Base-by-base conservation (phyloP, 2,113 vertebrate genomes). In the Aphelocoma coerulescens region DNA sequence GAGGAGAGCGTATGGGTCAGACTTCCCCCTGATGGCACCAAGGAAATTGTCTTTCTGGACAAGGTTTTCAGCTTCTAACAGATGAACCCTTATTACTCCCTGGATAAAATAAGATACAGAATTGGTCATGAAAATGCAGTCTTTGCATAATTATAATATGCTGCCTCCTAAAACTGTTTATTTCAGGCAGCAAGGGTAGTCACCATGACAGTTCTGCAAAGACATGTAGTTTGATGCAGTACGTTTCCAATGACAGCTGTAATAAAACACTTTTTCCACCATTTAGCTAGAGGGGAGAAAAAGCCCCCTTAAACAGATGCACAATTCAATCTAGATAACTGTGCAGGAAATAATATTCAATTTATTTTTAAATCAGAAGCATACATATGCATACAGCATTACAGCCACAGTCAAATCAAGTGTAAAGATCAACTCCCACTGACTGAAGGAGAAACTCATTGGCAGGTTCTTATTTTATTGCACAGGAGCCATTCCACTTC, bases 11-110 rank as follows among this genome's bases (percentile, higher is more conserved):
- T 99, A 99, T 0, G 99, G 99, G 92, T 99, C 99, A 9, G 99
- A 99, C 93, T 99, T 99, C 41, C 99, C 99, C 84, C 98, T 98
- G 44, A 99, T 98, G 13, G 99, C 96, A 33, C 99, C 99, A 96
- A 99, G 98, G 92, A 98, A 99, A 26, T 96, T 98, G 89, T 99
- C 99, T 89, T 98, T 99, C 37, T 98, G 98, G 58, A 99, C 95
- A 84, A 99, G 98, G 80, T 99, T 97, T 92, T 97, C 98, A 13
- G 98, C 99, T 93, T 99, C 99, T 87, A 99, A 41, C 61, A 99
- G 80, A 94, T 99, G 97, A 73, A 99, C 98, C 90, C 99, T 98
- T 94, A 99, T 97, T 62, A 99, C 99, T 13, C 99, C 99, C 99
- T 99, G 95, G 16, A 91, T 95, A 94, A 95, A 67, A 89, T 9